A percentile compares a stretch with the other conserved stretches of the same genome.
phyloP scores from a whole-genome alignment of 1,140 invertebrate genomes.

The Theocolax elegans region DNA sequence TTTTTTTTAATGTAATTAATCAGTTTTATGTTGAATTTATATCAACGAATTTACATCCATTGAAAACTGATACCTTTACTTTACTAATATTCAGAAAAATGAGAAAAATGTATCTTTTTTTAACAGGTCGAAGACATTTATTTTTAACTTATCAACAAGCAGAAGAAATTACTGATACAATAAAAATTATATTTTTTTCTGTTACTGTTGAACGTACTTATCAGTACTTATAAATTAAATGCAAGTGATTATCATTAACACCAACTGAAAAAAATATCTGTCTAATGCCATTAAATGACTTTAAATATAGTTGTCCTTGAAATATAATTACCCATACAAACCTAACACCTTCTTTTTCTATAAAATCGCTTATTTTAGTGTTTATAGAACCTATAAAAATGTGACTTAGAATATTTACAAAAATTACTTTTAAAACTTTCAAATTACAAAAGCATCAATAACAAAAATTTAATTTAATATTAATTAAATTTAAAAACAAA shows the following conservation, averaged over 20 bases:
- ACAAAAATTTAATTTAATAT: slow-evolving; percentile 15
- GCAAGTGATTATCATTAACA: slow-evolving; percentile 13
- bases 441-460: slow-evolving; percentile 9
- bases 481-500: slow-evolving; percentile 17
- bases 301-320: slow-evolving; percentile 1
- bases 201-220: neutral
- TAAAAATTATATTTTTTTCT: neutral
- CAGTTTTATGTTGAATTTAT: neutral
- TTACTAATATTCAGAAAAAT: neutral
- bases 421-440: slow-evolving; percentile 16
- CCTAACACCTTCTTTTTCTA: neutral
- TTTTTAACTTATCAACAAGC: slow-evolving; percentile 24
- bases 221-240: slow-evolving; percentile 15
- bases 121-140: slow-evolving; percentile 29
- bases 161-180: slow-evolving; percentile 9
- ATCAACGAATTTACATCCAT: no score
- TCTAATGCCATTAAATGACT: neutral
- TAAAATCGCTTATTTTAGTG: neutral
- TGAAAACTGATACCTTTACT: neutral
- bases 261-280: neutral
- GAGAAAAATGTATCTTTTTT: slow-evolving; percentile 10
- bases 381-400: slow-evolving; percentile 14
- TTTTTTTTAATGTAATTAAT: no score
- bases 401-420: slow-evolving; percentile 45
- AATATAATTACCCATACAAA: slow-evolving; percentile 1